phyloP scores from a whole-genome alignment of 2,888 invertebrate genomes.

The Scaptodrosophila latifasciaeformis region DNA sequence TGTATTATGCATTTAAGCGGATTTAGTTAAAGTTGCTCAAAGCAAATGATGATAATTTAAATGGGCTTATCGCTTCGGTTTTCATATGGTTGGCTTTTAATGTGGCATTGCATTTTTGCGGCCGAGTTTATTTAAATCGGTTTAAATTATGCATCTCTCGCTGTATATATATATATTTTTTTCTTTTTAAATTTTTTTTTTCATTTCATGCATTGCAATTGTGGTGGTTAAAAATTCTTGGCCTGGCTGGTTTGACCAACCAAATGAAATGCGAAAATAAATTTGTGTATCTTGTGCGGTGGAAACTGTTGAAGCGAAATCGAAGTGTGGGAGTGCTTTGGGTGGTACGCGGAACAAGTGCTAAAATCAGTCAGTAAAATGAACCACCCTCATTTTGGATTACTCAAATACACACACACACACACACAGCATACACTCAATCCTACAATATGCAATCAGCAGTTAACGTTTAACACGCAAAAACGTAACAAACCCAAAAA shows the following conservation, averaged over 20 bases:
- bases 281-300: constrained; percentile 29
- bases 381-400: background rate
- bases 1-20: constrained; percentile 24
- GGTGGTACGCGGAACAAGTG: constrained; percentile 33
- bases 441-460: constrained; percentile 58
- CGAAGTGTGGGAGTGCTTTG: too few species aligned
- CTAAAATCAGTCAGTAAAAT: constrained; percentile 35
- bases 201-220: background rate
- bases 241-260: too few species aligned
- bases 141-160: background rate
- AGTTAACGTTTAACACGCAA: constrained; percentile 58
- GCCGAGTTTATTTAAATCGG: constrained; percentile 24
- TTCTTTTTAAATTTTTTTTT: constrained; percentile 30
- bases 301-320: too few species aligned
- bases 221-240: too few species aligned
- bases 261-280: constrained; percentile 11
- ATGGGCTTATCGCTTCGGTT: constrained; percentile 31
- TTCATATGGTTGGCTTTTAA: constrained; percentile 22
- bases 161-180: constrained; percentile 14
- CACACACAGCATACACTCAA: constrained; percentile 31
- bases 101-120: constrained; percentile 11
- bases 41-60: constrained; percentile 22
- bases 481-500: constrained; percentile 43
- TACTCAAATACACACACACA: constrained; percentile 2
- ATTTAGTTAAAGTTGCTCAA: constrained; percentile 14